Evolutionary conservation across 2,888 invertebrate species (phyloP).

Genomic region (Drosophila suboccidentalis): DNA sequence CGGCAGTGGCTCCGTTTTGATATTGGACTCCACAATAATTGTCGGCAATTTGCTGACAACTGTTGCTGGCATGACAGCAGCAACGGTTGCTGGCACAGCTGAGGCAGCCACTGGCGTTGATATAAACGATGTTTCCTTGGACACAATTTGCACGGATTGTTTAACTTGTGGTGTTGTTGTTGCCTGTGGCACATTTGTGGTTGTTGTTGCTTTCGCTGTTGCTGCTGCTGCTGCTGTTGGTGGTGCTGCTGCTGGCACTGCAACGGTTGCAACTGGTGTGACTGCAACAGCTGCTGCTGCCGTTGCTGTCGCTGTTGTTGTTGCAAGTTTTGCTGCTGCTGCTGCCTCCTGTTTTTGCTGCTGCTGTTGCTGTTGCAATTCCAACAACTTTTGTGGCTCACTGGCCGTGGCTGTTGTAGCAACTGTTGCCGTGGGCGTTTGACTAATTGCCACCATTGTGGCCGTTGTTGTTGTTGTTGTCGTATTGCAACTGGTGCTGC

Average conservation of each 20-base stretch:
- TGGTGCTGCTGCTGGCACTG: background rate
- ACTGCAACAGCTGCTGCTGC: slow-evolving; percentile 24
- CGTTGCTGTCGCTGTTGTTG: slow-evolving; percentile 3
- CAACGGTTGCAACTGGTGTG: background rate
- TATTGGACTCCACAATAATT: slow-evolving; percentile 34
- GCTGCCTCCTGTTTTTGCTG: slow-evolving; percentile 70
- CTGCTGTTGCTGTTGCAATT: slow-evolving; percentile 8
- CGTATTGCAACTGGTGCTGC: slow-evolving; percentile 27
- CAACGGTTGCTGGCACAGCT: slow-evolving; percentile 10
- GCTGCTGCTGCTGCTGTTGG: slow-evolving; percentile 5
- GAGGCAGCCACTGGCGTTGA: slow-evolving; percentile 84
- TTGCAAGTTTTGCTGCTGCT: slow-evolving; percentile 1
- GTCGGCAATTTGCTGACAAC: slow-evolving; percentile 49
- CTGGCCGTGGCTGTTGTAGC: slow-evolving; percentile 25
- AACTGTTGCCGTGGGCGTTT: slow-evolving; percentile 24
- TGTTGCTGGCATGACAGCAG: slow-evolving; percentile 18
- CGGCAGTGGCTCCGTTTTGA: slow-evolving; percentile 43
- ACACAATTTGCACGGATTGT: slow-evolving; percentile 84
- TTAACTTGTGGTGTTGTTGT: slow-evolving; percentile 45
- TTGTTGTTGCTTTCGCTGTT: slow-evolving; percentile 19
- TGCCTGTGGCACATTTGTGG: slow-evolving; percentile 66
- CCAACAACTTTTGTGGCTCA: slow-evolving; percentile 62
- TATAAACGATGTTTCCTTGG: slow-evolving; percentile 87
- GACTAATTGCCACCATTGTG: slow-evolving; percentile 50
- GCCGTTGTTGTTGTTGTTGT: slow-evolving; percentile 44